Evolutionary conservation across 2,888 invertebrate genomes (phyloP).

Genomic region (Pseudococcus jackbeardsleyi): DNA sequence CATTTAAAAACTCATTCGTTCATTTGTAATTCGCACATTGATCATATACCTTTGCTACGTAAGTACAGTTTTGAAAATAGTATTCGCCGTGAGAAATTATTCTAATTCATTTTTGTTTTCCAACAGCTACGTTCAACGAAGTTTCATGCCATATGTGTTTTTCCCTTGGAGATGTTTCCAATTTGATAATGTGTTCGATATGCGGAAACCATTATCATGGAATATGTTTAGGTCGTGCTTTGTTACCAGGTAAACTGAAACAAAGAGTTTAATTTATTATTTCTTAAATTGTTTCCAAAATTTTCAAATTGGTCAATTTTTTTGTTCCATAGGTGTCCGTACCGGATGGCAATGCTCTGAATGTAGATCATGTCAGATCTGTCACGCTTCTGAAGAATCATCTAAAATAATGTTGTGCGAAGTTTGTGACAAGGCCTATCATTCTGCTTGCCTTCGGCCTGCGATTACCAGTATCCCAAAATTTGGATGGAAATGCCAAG

Average conservation of each 20-base stretch:
- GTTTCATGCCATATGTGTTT: slow-evolving; percentile 88
- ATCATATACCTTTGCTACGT: slow-evolving; percentile 87
- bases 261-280: background rate
- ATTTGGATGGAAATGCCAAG: slow-evolving; percentile 97
- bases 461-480: slow-evolving; percentile 94
- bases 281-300: background rate
- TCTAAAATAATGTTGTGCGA: slow-evolving; percentile 89
- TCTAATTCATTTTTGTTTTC: background rate
- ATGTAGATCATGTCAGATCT: slow-evolving; percentile 94
- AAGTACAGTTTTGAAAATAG: slow-evolving; percentile 70
- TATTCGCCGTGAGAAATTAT: background rate
- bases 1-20: slow-evolving; percentile 83
- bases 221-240: slow-evolving; percentile 88
- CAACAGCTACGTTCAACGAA: slow-evolving; percentile 78
- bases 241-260: slow-evolving; percentile 76
- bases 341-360: slow-evolving; percentile 96
- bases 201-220: slow-evolving; percentile 97
- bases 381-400: slow-evolving; percentile 82
- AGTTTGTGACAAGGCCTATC: slow-evolving; percentile 97
- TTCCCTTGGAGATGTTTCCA: slow-evolving; percentile 86
- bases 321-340: slow-evolving; percentile 71
- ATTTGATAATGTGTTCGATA: slow-evolving; percentile 91
- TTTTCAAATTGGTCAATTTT: background rate
- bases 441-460: slow-evolving; percentile 92
- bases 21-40: slow-evolving; percentile 89